Conservation (phyloP, 2,888 invertebrate genomes). For the Ectemnius lituratus region DNA sequence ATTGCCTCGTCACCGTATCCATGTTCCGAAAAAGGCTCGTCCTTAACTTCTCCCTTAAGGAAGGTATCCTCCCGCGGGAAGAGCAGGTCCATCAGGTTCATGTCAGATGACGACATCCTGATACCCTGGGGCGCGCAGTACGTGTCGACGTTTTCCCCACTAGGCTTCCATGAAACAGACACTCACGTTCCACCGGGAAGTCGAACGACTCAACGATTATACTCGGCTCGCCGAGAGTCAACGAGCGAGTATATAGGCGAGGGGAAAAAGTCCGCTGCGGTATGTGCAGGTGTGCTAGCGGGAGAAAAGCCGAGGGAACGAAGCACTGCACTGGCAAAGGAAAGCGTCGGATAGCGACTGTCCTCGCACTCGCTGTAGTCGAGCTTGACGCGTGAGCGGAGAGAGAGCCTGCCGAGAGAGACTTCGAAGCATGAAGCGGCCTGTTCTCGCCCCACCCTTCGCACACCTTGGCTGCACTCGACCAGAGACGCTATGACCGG, state of each 20-base stretch:
- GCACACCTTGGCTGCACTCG: not conserved
- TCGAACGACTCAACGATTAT: constrained; percentile 52
- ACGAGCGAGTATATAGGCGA: constrained; percentile 6
- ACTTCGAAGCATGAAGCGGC: not conserved
- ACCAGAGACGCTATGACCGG: constrained; percentile 18
- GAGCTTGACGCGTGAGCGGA: not conserved
- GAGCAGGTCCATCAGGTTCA: constrained; percentile 76
- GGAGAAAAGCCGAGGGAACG: too few species aligned
- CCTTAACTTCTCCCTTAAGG: constrained; percentile 69
- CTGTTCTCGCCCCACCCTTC: constrained; percentile 12
- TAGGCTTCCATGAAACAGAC: constrained; percentile 37
- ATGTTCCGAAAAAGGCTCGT: constrained; percentile 65
- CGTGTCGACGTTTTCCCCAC: constrained; percentile 4
- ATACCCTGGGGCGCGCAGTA: not conserved
- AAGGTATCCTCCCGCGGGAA: constrained; percentile 74
- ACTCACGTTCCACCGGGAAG: constrained; percentile 11
- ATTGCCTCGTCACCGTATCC: constrained; percentile 64
- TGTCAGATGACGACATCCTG: constrained; percentile 73
- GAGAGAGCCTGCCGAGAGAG: constrained; percentile 6
- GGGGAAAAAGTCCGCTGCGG: not conserved
- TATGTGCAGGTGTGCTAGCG: too few species aligned
- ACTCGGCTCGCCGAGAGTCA: constrained; percentile 2
- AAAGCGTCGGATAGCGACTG: too few species aligned
- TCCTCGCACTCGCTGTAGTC: too few species aligned
- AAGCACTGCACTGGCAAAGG: too few species aligned